Conservation (phyloP, 1,140 invertebrate species). For the Drosophila azteca region DNA sequence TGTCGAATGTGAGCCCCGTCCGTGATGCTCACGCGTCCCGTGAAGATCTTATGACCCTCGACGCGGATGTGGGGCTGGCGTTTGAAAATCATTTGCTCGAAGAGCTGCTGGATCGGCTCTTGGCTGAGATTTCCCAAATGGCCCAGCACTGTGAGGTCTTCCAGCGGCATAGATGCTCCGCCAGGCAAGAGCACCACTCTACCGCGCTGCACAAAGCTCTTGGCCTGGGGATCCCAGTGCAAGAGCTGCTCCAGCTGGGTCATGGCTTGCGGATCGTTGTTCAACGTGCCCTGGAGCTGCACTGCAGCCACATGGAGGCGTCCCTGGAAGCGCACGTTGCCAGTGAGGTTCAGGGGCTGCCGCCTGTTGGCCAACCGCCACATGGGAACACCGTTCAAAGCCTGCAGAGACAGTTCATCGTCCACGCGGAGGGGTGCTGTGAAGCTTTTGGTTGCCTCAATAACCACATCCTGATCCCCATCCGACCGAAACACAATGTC, state of each 20-base stretch:
- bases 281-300: conserved; percentile 40
- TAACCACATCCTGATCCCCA: conserved; percentile 26
- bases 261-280: conserved; percentile 18
- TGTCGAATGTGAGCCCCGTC: conserved; percentile 43
- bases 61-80: conserved; percentile 9
- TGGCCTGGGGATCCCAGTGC: conserved; percentile 30
- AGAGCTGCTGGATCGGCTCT: conserved; percentile 47
- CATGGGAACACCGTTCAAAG: conserved; percentile 67
- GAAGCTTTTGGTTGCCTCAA: conserved; percentile 70
- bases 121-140: conserved; percentile 48
- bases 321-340: conserved; percentile 51
- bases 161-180: conserved; percentile 2
- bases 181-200: conserved; percentile 8
- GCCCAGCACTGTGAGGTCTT: conserved; percentile 57
- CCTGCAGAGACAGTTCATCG: conserved; percentile 36
- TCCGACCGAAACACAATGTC: conserved; percentile 60
- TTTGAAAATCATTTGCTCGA: conserved; percentile 62
- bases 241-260: conserved; percentile 30
- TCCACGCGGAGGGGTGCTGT: conserved; percentile 21
- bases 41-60: conserved; percentile 56
- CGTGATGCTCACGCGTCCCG: conserved; percentile 58
- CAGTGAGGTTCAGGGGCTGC: conserved; percentile 29
- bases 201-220: conserved; percentile 51
- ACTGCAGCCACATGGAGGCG: conserved; percentile 46
- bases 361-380: conserved; percentile 50